Percentiles rank a stretch among this genome's conserved stretches.
Conservation (phyloP, 37 sponge, comb jelly and placozoan genomes). For the Tethya wilhelma region DNA sequence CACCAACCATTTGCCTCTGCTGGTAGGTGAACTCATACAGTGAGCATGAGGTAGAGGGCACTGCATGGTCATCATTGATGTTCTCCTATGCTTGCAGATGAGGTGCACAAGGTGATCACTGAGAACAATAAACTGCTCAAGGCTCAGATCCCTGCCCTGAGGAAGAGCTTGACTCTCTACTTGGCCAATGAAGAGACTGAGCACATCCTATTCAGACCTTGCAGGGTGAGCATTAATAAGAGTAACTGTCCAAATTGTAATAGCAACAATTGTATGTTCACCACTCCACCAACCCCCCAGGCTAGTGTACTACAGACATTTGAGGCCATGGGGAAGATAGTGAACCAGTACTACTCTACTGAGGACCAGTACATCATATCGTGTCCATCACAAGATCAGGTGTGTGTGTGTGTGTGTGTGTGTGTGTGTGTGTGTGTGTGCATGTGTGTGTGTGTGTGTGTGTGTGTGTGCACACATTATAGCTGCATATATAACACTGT, state of each 20-base stretch:
- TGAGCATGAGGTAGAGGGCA: background rate
- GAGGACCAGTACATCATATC: conserved; percentile 96
- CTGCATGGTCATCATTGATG: background rate
- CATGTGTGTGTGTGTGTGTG: background rate
- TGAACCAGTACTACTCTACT: conserved; percentile 64
- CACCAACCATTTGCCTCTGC: conserved; percentile 86
- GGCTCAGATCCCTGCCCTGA: conserved; percentile 62
- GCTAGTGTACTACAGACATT: conserved; percentile 66
- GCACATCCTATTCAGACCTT: conserved; percentile 93
- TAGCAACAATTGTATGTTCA: no score
- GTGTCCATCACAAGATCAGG: conserved; percentile 92
- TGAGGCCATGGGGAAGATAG: conserved; percentile 55
- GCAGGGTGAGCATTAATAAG: conserved; percentile 64
- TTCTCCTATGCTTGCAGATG: conserved; percentile 28
- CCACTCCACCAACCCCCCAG: conserved; percentile 17
- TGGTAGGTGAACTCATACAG: conserved; percentile 38
- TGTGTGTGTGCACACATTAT: no score
- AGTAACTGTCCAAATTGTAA: background rate
- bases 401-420: conserved; percentile 4
- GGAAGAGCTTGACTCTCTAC: conserved; percentile 76
- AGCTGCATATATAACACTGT: no score
- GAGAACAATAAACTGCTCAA: conserved; percentile 58
- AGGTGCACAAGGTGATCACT: conserved; percentile 73
- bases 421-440: background rate
- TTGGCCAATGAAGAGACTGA: conserved; percentile 96